These are phyloP conservation scores for Trogon surrucura DNA, from an alignment of 2,113 vertebrate genomes.

Conservation along the genomic window DNA sequence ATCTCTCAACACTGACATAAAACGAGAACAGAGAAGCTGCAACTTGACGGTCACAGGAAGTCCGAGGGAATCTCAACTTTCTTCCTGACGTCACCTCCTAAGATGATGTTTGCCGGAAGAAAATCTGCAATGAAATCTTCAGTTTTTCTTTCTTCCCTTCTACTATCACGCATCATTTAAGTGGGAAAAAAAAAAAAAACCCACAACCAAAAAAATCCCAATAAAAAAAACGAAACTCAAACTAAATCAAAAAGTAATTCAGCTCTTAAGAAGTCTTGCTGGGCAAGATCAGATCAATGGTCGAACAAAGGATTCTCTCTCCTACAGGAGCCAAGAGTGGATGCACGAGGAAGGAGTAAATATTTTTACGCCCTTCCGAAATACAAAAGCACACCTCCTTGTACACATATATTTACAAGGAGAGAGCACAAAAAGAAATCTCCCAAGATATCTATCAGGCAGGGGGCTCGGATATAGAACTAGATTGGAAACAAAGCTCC, in stretches of 20 bases:
- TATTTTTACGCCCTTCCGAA: neutral
- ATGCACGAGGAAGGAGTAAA: neutral
- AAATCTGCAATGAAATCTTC: neutral
- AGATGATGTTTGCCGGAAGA: neutral
- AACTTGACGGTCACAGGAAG: neutral
- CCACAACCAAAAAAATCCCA: too few species aligned
- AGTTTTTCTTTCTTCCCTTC: neutral
- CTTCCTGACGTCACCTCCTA: neutral
- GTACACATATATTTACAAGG: neutral
- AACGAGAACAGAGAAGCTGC: neutral
- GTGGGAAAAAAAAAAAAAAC: neutral
- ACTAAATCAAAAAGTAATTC: neutral
- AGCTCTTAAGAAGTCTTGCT: neutral
- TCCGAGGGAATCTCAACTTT: neutral
- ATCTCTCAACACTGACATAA: neutral
- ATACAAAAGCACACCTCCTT: neutral
- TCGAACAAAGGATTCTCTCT: neutral
- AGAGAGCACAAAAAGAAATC: neutral
- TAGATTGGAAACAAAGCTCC: neutral
- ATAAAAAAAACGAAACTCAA: neutral
- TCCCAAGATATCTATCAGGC: neutral
- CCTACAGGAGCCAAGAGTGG: neutral
- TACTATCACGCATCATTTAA: neutral
- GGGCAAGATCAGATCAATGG: accelerated
- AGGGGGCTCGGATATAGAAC: neutral